Evolutionary conservation across 2,113 vertebrate genomes (phyloP), one percentile per base, ranked within the genome.

Genomic region (Seriola rivoliana): DNA sequence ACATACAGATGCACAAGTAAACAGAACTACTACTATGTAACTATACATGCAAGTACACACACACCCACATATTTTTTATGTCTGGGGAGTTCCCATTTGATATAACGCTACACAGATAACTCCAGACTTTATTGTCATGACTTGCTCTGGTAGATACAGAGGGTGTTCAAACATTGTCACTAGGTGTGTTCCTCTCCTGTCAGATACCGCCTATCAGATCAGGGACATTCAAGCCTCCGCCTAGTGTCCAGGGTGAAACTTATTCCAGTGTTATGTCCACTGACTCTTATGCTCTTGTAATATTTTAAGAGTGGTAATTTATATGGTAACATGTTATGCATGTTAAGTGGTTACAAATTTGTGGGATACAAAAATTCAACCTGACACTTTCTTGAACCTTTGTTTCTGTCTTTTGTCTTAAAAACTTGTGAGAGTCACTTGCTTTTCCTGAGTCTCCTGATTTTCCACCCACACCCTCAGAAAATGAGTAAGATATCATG

Each of bases 121-220:
- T 38, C 32, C 6, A 48, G 25, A 52, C 12, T 84, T 42, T 58
- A 78, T 19, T 36, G 25, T 65, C 32, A 42, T 32, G 60, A 75
- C 25, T 44, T 55, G 36, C 5, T 87, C 42, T 44, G 32, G 21
- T 32, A 48, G 48, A 63, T 44, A 21, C n/a, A 16, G 38, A 34
- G 16, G n/a, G n/a, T 59, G 55, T 72, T 65, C 16, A 52, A 38
- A 52, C 0, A 12, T 1, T 54, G 1, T 21, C 2, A 11, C n/a
- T 66, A 75, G 62, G 14, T 59, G 70, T 85, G 78, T 77, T 42
- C 58, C 48, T 40, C 46, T 84, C 13, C 76, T 50, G 55, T 67
- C 58, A 68, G 46, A 78, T 60, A 68, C 60, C 3, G 1, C 10
- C 29, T 76, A 74, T 88, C 63, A 81, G 38, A 73, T 60, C 5